Evolutionary conservation across 1,140 invertebrate genomes (phyloP).

Genomic region (Ceratina australensis): DNA sequence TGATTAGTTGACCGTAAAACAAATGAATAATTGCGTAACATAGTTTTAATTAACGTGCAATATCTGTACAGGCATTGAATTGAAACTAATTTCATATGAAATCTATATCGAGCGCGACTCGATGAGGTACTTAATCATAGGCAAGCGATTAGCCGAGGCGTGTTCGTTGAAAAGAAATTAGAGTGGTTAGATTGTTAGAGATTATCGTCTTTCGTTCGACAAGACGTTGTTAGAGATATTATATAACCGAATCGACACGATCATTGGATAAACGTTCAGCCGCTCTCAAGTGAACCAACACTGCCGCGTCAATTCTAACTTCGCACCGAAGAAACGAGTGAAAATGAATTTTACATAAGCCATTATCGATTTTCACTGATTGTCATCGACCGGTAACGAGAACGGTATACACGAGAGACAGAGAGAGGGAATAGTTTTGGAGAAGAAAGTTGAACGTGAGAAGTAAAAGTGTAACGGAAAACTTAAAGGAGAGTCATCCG

Average conservation of each 20-base stretch:
- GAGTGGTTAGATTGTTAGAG: constrained; percentile 2
- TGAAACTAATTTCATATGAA: too few species aligned
- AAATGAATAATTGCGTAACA: too few species aligned
- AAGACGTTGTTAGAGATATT: not conserved
- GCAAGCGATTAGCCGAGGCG: not conserved
- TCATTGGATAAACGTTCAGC: constrained; percentile 23
- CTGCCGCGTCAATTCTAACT: constrained; percentile 62
- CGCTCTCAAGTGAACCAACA: constrained; percentile 57
- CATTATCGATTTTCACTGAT: constrained; percentile 54
- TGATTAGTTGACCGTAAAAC: too few species aligned
- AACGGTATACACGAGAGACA: not conserved
- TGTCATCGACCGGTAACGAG: constrained; percentile 48
- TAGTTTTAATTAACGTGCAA: too few species aligned
- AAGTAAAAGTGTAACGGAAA: not conserved
- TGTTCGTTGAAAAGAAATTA: not conserved
- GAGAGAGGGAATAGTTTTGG: not conserved
- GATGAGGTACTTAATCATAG: not conserved
- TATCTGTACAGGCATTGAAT: too few species aligned
- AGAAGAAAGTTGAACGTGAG: not conserved
- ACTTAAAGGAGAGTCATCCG: not conserved
- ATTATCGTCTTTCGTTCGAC: not conserved
- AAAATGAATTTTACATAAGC: constrained; percentile 18
- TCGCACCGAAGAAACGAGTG: constrained; percentile 37
- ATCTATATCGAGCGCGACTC: not conserved
- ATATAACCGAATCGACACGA: not conserved